A percentile compares a stretch with the other conserved stretches of the same genome.
phyloP scores from a whole-genome alignment of 2,888 invertebrate genomes.

The Graphium colonna region DNA sequence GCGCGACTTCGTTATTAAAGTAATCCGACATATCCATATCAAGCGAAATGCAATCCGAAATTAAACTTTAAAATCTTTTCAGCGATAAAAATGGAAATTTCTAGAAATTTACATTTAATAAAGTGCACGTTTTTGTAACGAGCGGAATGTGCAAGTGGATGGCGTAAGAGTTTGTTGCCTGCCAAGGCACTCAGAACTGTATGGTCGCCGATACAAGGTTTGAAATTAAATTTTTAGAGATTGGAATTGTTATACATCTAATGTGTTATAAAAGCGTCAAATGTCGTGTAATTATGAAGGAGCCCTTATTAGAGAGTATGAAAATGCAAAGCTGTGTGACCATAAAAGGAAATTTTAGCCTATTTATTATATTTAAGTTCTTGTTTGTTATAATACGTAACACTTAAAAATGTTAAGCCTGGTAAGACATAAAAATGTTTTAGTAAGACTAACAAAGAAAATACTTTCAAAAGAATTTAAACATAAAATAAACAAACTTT shows the following conservation, averaged over 20 bases:
- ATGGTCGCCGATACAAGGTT: background rate
- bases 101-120: no score
- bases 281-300: constrained; percentile 12
- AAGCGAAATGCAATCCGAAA: background rate
- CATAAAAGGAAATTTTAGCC: no score
- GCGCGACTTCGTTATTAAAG: constrained; percentile 4
- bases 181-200: background rate
- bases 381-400: no score
- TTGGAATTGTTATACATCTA: background rate
- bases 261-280: constrained; percentile 10
- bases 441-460: no score
- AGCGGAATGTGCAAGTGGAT: constrained; percentile 4
- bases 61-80: background rate
- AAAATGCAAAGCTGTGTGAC: no score
- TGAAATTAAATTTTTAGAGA: background rate
- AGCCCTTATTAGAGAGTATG: no score
- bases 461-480: no score
- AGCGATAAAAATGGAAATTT: constrained; percentile 17
- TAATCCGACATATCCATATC: background rate
- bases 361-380: no score
- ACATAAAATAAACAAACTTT: no score
- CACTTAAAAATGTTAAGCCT: no score
- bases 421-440: no score
- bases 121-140: no score
- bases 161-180: background rate